Evolutionary conservation across 2,888 invertebrate species (phyloP).

Genomic region (Xestia rhomboidea): DNA sequence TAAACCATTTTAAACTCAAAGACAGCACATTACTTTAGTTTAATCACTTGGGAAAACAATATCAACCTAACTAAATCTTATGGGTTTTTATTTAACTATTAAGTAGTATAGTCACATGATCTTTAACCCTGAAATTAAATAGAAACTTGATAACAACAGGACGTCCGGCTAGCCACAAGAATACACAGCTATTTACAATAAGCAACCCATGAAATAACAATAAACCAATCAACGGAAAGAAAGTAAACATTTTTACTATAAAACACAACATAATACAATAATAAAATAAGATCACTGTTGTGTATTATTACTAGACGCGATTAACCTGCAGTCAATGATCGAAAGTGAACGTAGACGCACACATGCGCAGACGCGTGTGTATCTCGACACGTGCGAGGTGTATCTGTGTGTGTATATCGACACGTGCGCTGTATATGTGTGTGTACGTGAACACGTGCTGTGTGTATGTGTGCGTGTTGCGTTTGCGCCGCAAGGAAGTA

Average conservation of each 20-base stretch:
- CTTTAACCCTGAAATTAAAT: background rate
- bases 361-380: constrained; percentile 50
- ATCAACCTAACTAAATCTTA: background rate
- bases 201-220: constrained; percentile 11
- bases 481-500: constrained; percentile 75
- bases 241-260: constrained; percentile 41
- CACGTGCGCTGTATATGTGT: constrained; percentile 18
- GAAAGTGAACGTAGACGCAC: constrained; percentile 83
- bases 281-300: constrained; percentile 63
- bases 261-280: constrained; percentile 38
- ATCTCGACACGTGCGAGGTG: constrained; percentile 58
- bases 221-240: constrained; percentile 40
- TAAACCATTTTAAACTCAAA: background rate
- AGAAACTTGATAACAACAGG: background rate
- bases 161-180: background rate
- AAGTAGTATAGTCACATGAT: background rate
- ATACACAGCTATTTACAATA: constrained; percentile 1
- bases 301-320: constrained; percentile 63
- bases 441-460: constrained; percentile 58
- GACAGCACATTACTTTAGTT: background rate
- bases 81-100: background rate
- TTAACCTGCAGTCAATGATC: constrained; percentile 74
- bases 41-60: background rate
- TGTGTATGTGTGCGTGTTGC: constrained; percentile 52
- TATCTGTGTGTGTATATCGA: constrained; percentile 62